Evolutionary conservation across 2,888 invertebrate species (phyloP).

Genomic region (Tenthredo notha): DNA sequence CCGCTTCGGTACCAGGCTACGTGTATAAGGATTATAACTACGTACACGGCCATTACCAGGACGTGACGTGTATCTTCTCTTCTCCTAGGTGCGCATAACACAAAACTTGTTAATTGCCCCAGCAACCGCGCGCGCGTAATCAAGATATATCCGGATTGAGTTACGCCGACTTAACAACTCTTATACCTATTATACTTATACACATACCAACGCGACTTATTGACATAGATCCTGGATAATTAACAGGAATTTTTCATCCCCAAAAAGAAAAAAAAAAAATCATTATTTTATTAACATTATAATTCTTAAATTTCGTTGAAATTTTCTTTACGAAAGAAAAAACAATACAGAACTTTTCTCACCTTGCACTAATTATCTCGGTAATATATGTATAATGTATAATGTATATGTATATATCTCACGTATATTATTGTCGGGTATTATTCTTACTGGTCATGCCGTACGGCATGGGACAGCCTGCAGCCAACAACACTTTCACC

Average conservation of each 20-base stretch:
- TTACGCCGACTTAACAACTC: constrained; percentile 35
- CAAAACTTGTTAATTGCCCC: constrained; percentile 17
- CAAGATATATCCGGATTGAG: constrained; percentile 41
- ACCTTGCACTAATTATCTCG: neutral
- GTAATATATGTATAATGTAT: neutral
- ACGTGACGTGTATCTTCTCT: constrained; percentile 26
- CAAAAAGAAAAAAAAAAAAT: too few relatives aligned
- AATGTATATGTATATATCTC: neutral
- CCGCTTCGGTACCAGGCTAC: neutral
- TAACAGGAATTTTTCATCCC: neutral
- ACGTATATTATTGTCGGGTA: constrained; percentile 43
- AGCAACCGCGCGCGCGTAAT: neutral
- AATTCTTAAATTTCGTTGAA: neutral
- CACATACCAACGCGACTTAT: constrained; percentile 1
- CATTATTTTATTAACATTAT: neutral
- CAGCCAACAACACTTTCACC: constrained; percentile 72
- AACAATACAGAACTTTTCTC: neutral
- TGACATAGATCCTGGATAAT: neutral
- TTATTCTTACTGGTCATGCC: constrained; percentile 46
- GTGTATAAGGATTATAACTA: neutral
- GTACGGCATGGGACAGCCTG: constrained; percentile 45
- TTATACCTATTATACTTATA: neutral
- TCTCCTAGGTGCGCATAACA: neutral
- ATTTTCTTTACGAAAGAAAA: neutral
- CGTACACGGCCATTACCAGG: constrained; percentile 26